phyloP scores from a whole-genome alignment of 2,797 vertebrate species.

The Spondyliosoma cantharus region DNA sequence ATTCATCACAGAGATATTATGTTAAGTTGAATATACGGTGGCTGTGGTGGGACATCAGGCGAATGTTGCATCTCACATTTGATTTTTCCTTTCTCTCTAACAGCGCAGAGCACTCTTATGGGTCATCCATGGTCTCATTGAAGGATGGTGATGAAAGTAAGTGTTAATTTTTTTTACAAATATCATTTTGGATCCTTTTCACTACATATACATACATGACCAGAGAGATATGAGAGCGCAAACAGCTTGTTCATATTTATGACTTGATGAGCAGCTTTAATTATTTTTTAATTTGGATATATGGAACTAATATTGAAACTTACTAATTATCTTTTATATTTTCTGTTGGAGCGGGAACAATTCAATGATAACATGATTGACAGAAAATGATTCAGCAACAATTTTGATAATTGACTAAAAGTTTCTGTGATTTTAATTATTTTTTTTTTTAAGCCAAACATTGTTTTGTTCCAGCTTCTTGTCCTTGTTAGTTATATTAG shows the following conservation, averaged over 20 bases:
- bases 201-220: neutral
- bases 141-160: conserved; percentile 61
- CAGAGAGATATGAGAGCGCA: neutral
- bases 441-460: no score
- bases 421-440: no score
- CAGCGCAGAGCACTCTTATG: conserved; percentile 77
- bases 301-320: no score
- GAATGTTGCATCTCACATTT: neutral
- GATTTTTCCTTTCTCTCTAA: conserved; percentile 19
- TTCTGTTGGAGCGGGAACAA: no score
- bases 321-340: no score
- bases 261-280: no score
- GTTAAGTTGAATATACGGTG: neutral
- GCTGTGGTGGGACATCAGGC: neutral
- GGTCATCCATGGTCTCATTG: conserved; percentile 51
- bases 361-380: no score
- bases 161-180: conserved; percentile 9
- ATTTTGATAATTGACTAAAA: no score
- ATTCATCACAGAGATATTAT: neutral
- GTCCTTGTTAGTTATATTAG: neutral
- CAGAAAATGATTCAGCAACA: no score
- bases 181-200: neutral
- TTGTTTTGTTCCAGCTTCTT: neutral
- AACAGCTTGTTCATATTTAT: no score
- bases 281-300: no score